Conservation (phyloP, 2,797 vertebrate species). For the Gymnopithys bicolor region DNA sequence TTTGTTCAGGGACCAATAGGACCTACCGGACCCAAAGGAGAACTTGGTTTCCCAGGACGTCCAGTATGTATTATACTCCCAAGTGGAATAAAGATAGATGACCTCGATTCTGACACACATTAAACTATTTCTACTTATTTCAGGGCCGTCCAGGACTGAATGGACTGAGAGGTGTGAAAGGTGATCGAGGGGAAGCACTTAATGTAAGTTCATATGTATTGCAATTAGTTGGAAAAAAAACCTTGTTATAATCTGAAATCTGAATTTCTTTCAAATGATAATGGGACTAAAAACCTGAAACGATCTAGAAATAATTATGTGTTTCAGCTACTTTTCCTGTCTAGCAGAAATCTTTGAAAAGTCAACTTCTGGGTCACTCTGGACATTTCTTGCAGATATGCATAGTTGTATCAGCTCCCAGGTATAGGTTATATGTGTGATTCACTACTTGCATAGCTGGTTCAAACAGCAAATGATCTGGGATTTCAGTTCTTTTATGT, state of each 20-base stretch:
- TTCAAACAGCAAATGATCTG: not conserved
- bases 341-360: not conserved
- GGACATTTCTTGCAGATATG: not conserved
- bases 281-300: not conserved
- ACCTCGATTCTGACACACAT: not conserved
- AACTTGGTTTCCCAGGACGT: conserved; percentile 91
- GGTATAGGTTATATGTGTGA: not conserved
- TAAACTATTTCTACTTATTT: conserved; percentile 25
- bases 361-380: not conserved
- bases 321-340: not conserved
- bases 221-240: not conserved
- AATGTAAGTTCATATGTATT: conserved; percentile 76
- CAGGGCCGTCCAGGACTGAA: conserved; percentile 90
- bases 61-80: conserved; percentile 81
- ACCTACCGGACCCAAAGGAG: conserved; percentile 89
- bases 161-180: conserved; percentile 87
- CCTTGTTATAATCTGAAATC: not conserved
- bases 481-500: not conserved
- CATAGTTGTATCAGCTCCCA: not conserved
- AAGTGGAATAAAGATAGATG: not conserved
- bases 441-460: not conserved
- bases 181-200: conserved; percentile 77
- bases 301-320: not conserved
- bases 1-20: conserved; percentile 86
- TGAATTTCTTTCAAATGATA: not conserved